These are phyloP conservation scores for Astropecten irregularis DNA, from an alignment of 53 echinoderm and acorn worm species.

Conservation along the genomic window DNA sequence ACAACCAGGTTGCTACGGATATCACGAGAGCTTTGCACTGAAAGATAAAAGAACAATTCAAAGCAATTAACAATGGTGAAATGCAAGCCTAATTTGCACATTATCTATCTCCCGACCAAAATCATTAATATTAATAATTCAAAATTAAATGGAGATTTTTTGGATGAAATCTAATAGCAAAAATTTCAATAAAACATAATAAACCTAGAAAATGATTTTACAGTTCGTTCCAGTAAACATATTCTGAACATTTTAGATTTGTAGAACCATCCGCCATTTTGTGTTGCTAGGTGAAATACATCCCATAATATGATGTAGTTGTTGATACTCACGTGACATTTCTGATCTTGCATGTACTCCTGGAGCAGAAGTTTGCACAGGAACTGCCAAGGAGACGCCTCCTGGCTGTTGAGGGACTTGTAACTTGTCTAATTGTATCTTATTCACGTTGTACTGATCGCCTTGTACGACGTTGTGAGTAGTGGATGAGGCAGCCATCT, in stretches of 20 bases:
- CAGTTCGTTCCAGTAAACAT: no score
- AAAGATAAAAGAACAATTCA: neutral
- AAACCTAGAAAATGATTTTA: no score
- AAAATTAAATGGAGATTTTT: neutral
- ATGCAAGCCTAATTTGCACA: no score
- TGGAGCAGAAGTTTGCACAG: slow-evolving; percentile 37
- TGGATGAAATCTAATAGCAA: no score
- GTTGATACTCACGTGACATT: neutral
- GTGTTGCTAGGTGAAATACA: no score
- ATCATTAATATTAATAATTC: neutral
- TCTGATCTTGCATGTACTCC: no score
- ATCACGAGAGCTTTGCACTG: slow-evolving; percentile 69
- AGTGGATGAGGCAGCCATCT: slow-evolving; percentile 5
- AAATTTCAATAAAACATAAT: no score
- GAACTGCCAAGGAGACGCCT: slow-evolving; percentile 35
- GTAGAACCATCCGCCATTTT: no score
- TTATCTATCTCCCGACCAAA: no score
- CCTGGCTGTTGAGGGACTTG: slow-evolving; percentile 68
- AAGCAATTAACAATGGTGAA: neutral
- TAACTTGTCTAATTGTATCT: slow-evolving; percentile 35
- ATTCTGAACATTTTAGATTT: no score
- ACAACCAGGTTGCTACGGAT: slow-evolving; percentile 85
- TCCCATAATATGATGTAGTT: neutral
- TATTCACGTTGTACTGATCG: slow-evolving; percentile 51
- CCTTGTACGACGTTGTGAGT: slow-evolving; percentile 69